Percentiles rank a stretch among this genome's conserved stretches.
phyloP scores from a whole-genome alignment of 2,888 invertebrate genomes.

The Andrena dorsata region DNA sequence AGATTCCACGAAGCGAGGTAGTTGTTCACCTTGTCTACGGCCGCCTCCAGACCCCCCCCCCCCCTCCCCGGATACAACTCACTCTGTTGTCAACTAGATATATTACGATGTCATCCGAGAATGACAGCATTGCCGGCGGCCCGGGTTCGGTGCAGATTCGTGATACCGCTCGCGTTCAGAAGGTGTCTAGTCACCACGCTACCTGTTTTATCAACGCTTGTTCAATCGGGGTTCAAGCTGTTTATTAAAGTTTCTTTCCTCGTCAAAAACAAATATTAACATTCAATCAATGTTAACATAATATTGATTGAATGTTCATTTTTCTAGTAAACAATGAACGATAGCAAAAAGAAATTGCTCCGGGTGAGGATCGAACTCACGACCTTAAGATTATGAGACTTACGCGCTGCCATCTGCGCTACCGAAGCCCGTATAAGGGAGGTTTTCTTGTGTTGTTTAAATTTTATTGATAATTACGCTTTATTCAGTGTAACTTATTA shows the following conservation, averaged over 20 bases:
- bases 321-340: neutral
- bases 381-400: conserved; percentile 89
- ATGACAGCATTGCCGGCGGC: too few relatives aligned
- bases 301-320: neutral
- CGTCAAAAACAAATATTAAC: neutral
- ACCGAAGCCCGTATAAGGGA: conserved; percentile 70
- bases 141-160: conserved; percentile 55
- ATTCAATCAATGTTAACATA: neutral
- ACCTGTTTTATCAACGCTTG: conserved; percentile 48
- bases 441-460: neutral
- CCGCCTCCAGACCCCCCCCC: too few relatives aligned
- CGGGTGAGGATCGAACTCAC: conserved; percentile 98
- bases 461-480: too few relatives aligned
- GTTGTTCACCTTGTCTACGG: too few relatives aligned
- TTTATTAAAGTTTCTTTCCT: neutral
- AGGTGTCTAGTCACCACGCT: conserved; percentile 64
- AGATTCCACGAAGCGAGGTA: too few relatives aligned
- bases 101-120: too few relatives aligned
- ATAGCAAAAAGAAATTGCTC: conserved; percentile 86
- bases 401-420: conserved; percentile 83
- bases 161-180: conserved; percentile 58
- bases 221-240: neutral
- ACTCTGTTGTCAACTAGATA: too few relatives aligned
- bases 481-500: neutral
- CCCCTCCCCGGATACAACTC: too few relatives aligned